phyloP scores from a whole-genome alignment of 2,888 invertebrate species.

The Ichneumoninae sp. region DNA sequence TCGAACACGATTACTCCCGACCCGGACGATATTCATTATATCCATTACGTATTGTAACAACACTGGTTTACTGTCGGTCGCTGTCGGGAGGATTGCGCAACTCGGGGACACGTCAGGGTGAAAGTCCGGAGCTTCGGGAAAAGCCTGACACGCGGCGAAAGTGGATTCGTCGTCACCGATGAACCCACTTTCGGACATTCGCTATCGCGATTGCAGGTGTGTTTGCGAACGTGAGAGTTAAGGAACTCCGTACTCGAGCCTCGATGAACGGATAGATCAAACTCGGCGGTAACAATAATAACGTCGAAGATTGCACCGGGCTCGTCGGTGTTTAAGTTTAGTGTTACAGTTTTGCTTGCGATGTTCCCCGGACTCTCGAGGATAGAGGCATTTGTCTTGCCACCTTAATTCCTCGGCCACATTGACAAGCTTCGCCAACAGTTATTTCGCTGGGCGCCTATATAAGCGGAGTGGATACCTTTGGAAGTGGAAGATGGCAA shows the following conservation, averaged over 20 bases:
- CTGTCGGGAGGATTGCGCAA: not conserved
- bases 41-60: not conserved
- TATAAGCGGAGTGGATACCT: conserved; percentile 10
- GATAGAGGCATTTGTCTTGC: conserved; percentile 15
- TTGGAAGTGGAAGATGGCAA: conserved; percentile 29
- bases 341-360: not conserved
- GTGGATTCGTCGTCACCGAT: not conserved
- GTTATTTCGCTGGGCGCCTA: conserved; percentile 14
- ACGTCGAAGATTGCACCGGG: not conserved
- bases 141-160: not conserved
- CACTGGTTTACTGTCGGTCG: not conserved
- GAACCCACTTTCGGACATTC: not conserved
- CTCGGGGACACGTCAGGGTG: not conserved
- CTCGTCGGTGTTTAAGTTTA: conserved; percentile 13
- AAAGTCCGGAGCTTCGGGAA: not conserved
- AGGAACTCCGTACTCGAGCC: not conserved
- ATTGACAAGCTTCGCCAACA: conserved; percentile 40
- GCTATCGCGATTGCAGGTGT: not conserved
- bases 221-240: not conserved
- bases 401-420: conserved; percentile 39
- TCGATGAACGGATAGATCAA: not conserved
- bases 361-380: not conserved
- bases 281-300: not conserved
- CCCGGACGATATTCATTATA: not conserved
- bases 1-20: conserved; percentile 13